phyloP scores from a whole-genome alignment of 1,140 invertebrate species.

The Orius insidiosus region DNA sequence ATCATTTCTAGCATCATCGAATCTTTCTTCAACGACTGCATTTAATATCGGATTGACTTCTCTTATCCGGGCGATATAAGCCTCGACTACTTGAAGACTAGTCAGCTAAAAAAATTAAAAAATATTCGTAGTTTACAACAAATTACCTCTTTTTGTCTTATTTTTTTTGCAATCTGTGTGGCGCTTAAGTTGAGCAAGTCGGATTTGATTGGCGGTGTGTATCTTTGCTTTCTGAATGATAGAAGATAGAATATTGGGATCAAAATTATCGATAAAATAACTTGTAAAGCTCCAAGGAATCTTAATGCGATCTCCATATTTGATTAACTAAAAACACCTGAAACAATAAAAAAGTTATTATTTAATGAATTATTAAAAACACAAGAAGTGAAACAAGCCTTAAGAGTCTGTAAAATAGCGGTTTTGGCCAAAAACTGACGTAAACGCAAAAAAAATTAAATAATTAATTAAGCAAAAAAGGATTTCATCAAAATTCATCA shows the following conservation, averaged over 20 bases:
- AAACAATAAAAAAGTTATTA: no score
- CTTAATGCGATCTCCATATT: conserved; percentile 15
- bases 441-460: no score
- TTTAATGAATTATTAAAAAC: no score
- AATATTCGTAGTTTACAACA: no score
- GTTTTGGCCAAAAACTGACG: no score
- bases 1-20: conserved; percentile 41
- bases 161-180: conserved; percentile 25
- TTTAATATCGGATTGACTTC: conserved; percentile 51
- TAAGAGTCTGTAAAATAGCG: no score
- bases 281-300: conserved; percentile 11
- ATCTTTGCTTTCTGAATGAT: conserved; percentile 25
- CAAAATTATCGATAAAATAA: conserved; percentile 12
- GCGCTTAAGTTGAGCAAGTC: conserved; percentile 24
- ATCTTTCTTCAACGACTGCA: conserved; percentile 44
- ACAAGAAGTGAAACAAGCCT: no score
- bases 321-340: no score
- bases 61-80: conserved; percentile 42
- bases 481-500: no score
- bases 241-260: conserved; percentile 12
- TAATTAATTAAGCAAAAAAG: no score
- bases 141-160: conserved; percentile 41
- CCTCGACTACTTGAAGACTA: conserved; percentile 38
- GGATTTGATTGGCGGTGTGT: conserved; percentile 24
- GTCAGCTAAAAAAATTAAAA: conserved; percentile 27